Evolutionary conservation across 2,888 invertebrate species (phyloP).

Genomic region (Caenorhabditis imperialis): DNA sequence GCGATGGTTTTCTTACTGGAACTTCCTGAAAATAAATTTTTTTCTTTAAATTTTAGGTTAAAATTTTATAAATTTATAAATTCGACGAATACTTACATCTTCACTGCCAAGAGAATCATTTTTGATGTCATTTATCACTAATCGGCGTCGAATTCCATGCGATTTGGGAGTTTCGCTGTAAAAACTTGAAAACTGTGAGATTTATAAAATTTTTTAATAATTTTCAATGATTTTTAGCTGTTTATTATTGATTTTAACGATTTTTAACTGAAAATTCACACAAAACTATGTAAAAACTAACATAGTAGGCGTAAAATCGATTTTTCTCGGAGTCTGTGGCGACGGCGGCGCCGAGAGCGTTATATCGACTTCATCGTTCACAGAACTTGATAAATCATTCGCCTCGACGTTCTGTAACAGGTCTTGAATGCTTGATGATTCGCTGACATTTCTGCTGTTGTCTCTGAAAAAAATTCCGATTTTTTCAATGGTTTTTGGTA

Average conservation of each 20-base stretch:
- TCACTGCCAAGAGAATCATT: constrained; percentile 23
- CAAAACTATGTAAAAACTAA: constrained; percentile 5
- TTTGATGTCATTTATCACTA: constrained; percentile 9
- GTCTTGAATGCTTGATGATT: constrained; percentile 53
- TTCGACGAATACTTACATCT: constrained; percentile 12
- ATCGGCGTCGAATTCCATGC: constrained; percentile 1
- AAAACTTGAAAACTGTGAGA: background rate
- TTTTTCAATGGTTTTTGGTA: background rate
- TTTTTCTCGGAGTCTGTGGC: constrained; percentile 39
- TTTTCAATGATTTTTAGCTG: background rate
- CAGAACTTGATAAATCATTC: constrained; percentile 44
- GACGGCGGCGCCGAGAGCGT: constrained; percentile 44
- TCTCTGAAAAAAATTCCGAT: constrained; percentile 29
- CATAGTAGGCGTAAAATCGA: constrained; percentile 24
- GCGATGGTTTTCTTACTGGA: constrained; percentile 48
- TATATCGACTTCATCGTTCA: constrained; percentile 46
- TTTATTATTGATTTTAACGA: background rate
- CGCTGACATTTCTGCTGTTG: constrained; percentile 35
- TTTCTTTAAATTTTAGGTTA: too few species aligned
- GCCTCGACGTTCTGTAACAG: constrained; percentile 47
- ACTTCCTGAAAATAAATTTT: constrained; percentile 1
- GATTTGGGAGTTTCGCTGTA: constrained; percentile 31
- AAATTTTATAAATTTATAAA: background rate
- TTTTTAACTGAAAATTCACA: background rate
- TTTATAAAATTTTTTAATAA: background rate